Evolutionary conservation across 2,888 invertebrate species (phyloP).

Genomic region (Scaptomyza caliginosa): DNA sequence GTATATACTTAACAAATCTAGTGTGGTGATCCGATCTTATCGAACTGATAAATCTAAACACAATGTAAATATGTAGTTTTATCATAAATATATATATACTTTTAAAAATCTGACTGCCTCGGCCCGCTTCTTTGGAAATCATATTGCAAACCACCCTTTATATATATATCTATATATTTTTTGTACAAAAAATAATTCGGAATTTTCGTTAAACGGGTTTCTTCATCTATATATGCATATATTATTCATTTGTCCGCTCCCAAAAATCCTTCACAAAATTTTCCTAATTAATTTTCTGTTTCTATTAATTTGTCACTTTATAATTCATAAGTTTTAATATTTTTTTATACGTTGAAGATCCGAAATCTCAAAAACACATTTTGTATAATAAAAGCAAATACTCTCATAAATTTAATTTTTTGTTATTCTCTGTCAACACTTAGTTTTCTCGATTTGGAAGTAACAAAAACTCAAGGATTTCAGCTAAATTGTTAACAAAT

Average conservation of each 20-base stretch:
- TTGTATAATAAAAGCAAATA: conserved; percentile 60
- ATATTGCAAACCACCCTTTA: conserved; percentile 43
- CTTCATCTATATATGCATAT: conserved; percentile 15
- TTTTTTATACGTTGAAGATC: conserved; percentile 9
- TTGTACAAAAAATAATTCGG: no score
- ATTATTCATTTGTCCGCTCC: conserved; percentile 61
- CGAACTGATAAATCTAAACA: not conserved
- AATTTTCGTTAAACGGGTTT: conserved; percentile 33
- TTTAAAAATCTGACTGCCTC: not conserved
- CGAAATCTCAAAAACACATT: conserved; percentile 44
- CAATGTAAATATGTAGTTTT: conserved; percentile 5
- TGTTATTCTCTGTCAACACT: conserved; percentile 66
- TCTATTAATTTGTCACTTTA: conserved; percentile 39
- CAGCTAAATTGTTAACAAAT: conserved; percentile 48
- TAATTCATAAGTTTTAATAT: conserved; percentile 1
- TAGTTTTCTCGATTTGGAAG: conserved; percentile 62
- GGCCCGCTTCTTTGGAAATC: conserved; percentile 43
- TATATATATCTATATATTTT: no score
- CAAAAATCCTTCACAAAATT: conserved; percentile 30
- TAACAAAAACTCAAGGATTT: conserved; percentile 51
- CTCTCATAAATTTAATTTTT: conserved; percentile 57
- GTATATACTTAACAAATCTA: conserved; percentile 1
- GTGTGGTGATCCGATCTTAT: conserved; percentile 31
- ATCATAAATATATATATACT: not conserved
- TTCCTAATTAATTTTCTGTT: conserved; percentile 11